These are phyloP conservation scores for Cephus sareptanus DNA, from an alignment of 2,888 invertebrate genomes.

Conservation along the genomic window DNA sequence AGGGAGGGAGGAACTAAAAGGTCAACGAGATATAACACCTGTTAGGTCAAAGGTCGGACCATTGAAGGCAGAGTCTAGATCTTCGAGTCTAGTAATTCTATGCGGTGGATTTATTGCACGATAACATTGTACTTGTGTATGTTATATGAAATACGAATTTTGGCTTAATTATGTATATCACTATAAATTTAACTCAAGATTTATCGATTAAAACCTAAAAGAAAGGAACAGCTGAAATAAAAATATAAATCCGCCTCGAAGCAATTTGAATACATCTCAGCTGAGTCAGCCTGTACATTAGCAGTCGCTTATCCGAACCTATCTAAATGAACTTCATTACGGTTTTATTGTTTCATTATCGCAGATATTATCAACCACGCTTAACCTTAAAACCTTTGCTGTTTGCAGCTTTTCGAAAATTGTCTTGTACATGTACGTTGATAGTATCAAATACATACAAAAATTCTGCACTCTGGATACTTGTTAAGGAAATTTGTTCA, in stretches of 20 bases:
- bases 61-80: conserved; percentile 26
- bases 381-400: not conserved
- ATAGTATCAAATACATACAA: not conserved
- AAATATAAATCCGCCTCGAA: not conserved
- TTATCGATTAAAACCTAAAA: not conserved
- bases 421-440: not conserved
- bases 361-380: conserved; percentile 36
- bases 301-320: conserved; percentile 36
- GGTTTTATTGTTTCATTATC: conserved; percentile 49
- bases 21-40: conserved; percentile 40
- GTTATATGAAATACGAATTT: not conserved
- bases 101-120: not conserved
- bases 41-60: conserved; percentile 34
- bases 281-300: conserved; percentile 5
- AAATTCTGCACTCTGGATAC: not conserved
- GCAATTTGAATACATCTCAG: not conserved
- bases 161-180: not conserved
- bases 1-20: conserved; percentile 9
- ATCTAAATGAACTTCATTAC: conserved; percentile 54
- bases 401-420: not conserved
- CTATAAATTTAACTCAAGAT: not conserved
- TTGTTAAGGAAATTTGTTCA: not conserved
- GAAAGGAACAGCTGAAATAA: not conserved
- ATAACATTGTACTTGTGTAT: not conserved
- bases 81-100: not conserved